phyloP scores from a whole-genome alignment of 2,113 vertebrate species.

The Asarcornis scutulata region DNA sequence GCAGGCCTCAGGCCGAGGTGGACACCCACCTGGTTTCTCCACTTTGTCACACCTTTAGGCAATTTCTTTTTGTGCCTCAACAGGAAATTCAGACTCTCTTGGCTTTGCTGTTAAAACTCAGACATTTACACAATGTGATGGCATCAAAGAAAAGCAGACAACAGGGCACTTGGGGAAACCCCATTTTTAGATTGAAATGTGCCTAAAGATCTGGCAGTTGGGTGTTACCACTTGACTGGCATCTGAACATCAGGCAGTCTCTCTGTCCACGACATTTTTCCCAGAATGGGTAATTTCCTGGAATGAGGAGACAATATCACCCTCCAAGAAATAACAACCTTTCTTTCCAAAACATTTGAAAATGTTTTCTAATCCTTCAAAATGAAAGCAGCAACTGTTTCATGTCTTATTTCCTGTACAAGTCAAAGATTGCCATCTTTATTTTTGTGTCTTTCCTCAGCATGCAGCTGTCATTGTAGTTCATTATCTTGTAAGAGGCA shows the following conservation, averaged over 20 bases:
- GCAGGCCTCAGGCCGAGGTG: neutral
- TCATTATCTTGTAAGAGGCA: slow-evolving; percentile 27
- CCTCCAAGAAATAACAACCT: slow-evolving; percentile 19
- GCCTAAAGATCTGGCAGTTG: neutral
- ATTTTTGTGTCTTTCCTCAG: neutral
- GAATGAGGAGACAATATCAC: neutral
- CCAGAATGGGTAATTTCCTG: neutral
- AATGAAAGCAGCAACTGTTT: slow-evolving; percentile 38
- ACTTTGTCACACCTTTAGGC: neutral
- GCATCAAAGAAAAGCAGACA: neutral
- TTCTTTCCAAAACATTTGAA: slow-evolving; percentile 36
- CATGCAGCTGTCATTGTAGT: neutral
- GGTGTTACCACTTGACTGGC: neutral
- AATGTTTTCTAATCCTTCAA: slow-evolving; percentile 45
- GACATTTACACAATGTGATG: neutral
- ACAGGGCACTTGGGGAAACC: neutral
- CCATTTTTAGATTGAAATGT: neutral
- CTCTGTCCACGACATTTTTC: neutral
- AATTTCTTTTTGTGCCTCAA: neutral
- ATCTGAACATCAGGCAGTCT: neutral
- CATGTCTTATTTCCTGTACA: neutral
- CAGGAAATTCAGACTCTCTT: neutral
- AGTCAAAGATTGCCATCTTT: slow-evolving; percentile 32
- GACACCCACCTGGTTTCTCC: neutral
- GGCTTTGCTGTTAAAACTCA: neutral